Evolutionary conservation across 1,140 invertebrate species (phyloP), one percentile per base, ranked within the genome.

Genomic region (Drosophila takahashii): DNA sequence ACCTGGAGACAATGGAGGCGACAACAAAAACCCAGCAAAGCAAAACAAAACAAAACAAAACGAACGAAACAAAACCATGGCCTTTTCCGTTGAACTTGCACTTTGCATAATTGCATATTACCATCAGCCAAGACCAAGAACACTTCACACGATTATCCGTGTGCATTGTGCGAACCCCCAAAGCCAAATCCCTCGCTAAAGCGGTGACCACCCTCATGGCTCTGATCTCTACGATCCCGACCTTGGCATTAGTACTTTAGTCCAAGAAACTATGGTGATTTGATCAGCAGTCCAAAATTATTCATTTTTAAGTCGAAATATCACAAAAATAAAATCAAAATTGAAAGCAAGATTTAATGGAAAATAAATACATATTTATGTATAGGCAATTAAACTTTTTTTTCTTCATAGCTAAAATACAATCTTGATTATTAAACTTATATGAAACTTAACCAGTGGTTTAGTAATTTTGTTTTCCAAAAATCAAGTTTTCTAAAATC

Each of bases 71-170:
- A 32, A 65, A 75, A 76, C 77, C 72, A 79, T 80, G 72, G 44
- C 34, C 70, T 73, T 73, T 78, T 62, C 53, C 83, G 79, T 79
- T 86, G 83, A 86, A 86, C 83, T 86, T 86, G 83, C 84, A 86
- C 83, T 86, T 87, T 89, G 83, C 83, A 89, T 87, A 86, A 86
- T 86, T 87, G 81, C 78, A 77, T 36, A 58, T 56, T 66, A 76
- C 71, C 71, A 74, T 18, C 36, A 52, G 56, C 50, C 37, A 48
- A 67, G 62, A 67, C 74, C 72, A 77, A 77, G 62, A 77, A 77
- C 60, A 53, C 64, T 86, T 85, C 81, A 65, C 81, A 85, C 81
- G 83, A 85, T 85, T 85, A 85, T 72, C 78, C 61, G 61, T 67
- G 47, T 77, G 75, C 73, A 86, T 77, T 79, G 72, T 87, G 83